Conservation (phyloP, 1,140 invertebrate genomes). For the Dreissena rostriformis region DNA sequence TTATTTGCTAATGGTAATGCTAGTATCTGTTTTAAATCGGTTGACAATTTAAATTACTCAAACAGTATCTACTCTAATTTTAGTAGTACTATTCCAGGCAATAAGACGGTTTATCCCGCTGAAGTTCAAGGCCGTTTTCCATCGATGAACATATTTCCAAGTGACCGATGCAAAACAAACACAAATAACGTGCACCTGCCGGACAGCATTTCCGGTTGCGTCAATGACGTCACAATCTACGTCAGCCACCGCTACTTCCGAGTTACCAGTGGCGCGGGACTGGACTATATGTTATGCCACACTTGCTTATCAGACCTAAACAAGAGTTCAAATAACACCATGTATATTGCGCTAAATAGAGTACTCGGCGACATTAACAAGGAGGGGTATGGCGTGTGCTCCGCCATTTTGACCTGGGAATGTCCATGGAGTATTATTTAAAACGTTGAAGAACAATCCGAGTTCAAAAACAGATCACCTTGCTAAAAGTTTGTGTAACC, state of each 20-base stretch:
- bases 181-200: neutral
- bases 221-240: neutral
- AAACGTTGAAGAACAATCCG: too few species aligned
- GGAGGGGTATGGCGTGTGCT: neutral
- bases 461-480: too few species aligned
- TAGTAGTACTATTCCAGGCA: too few species aligned
- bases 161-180: neutral
- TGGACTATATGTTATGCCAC: neutral
- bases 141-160: neutral
- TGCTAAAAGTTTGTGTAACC: too few species aligned
- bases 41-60: too few species aligned
- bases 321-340: neutral
- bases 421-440: neutral
- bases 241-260: neutral
- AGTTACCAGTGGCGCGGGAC: neutral
- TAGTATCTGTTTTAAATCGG: too few species aligned
- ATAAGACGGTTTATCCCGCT: neutral
- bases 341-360: conserved; percentile 1
- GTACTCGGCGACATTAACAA: neutral
- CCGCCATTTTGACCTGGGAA: neutral
- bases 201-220: neutral
- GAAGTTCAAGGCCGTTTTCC: neutral
- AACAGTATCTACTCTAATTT: too few species aligned
- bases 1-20: too few species aligned
- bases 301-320: neutral